Conservation (phyloP, 37 sponge, comb jelly and placozoan genomes). For the Halichondria panicea region DNA sequence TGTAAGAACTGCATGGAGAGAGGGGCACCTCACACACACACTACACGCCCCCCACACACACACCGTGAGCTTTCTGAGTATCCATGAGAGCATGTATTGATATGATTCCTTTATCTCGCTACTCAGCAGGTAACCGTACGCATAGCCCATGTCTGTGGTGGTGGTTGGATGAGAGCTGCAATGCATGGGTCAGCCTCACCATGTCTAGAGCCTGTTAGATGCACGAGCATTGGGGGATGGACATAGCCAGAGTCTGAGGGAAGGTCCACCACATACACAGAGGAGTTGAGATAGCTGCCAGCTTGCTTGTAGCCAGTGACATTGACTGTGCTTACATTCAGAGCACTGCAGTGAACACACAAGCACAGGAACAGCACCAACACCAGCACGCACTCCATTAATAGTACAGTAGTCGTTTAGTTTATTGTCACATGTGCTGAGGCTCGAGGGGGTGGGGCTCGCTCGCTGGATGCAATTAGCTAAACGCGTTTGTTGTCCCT, state of each 20-base stretch:
- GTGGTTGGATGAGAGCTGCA: not conserved
- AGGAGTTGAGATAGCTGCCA: slow-evolving; percentile 17
- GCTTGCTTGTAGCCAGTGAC: slow-evolving; percentile 41
- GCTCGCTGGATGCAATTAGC: no score
- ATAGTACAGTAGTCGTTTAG: no score
- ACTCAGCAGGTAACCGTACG: slow-evolving; percentile 57
- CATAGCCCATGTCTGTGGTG: slow-evolving; percentile 63
- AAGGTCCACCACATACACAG: slow-evolving; percentile 55
- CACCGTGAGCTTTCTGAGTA: no score
- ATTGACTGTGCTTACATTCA: slow-evolving; percentile 4
- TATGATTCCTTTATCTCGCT: slow-evolving; percentile 37
- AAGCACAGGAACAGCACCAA: no score
- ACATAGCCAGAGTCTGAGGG: slow-evolving; percentile 34
- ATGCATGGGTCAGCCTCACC: slow-evolving; percentile 15
- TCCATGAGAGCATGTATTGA: slow-evolving; percentile 14
- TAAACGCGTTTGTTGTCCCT: no score
- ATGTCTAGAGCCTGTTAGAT: slow-evolving; percentile 56
- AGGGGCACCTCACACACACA: no score
- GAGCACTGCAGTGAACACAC: no score
- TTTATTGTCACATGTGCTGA: no score
- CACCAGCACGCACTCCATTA: no score
- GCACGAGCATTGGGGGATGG: slow-evolving; percentile 34
- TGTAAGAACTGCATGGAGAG: slow-evolving; percentile 13
- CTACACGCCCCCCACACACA: no score
- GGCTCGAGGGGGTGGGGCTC: no score